Evolutionary conservation across 2,888 invertebrate species (phyloP).

Genomic region (Cataglyphis altisquamis): DNA sequence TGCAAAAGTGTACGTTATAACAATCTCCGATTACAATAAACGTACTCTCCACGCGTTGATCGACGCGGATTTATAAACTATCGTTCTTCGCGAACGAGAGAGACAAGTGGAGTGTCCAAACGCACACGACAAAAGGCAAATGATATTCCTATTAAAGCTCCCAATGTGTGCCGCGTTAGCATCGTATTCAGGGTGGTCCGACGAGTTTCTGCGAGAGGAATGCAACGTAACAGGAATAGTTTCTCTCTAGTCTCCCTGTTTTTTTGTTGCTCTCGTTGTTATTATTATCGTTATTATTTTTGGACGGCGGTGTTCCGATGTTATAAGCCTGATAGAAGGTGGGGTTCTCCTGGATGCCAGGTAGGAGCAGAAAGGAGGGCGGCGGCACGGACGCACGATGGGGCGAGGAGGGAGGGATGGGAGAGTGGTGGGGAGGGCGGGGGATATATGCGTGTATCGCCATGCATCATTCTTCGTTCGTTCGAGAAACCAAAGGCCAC

Average conservation of each 20-base stretch:
- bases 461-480: conserved; percentile 85
- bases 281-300: conserved; percentile 82
- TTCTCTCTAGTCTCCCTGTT: conserved; percentile 80
- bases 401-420: conserved; percentile 36
- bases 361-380: conserved; percentile 68
- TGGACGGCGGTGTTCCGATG: conserved; percentile 75
- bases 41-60: background rate
- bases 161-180: conserved; percentile 81
- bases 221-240: conserved; percentile 85
- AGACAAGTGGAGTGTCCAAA: conserved; percentile 61
- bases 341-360: conserved; percentile 75
- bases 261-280: conserved; percentile 74
- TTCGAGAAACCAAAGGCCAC: conserved; percentile 85
- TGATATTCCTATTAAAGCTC: conserved; percentile 77
- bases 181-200: conserved; percentile 84
- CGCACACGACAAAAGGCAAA: conserved; percentile 71
- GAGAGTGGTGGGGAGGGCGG: conserved; percentile 42
- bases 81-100: conserved; percentile 5
- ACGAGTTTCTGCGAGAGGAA: conserved; percentile 84
- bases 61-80: conserved; percentile 15
- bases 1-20: background rate
- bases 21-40: background rate
- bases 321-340: conserved; percentile 78
- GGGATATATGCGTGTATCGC: conserved; percentile 84
- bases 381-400: conserved; percentile 61